Base-by-base conservation (phyloP, 1,140 invertebrate species). In the Wiebesia pumilae region DNA sequence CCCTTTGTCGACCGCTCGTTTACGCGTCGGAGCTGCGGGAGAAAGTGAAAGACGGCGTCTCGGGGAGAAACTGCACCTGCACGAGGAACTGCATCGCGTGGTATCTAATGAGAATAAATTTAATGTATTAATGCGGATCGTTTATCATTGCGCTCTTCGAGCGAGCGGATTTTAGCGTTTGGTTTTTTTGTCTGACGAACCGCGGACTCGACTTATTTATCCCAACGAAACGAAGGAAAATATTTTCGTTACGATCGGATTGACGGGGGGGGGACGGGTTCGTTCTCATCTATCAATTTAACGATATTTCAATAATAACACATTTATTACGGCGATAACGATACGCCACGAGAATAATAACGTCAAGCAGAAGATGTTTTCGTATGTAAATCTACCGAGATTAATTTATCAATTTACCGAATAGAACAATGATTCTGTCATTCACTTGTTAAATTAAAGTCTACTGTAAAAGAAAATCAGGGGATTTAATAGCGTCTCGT, bases 281-380 rank as follows among this genome's bases (percentile, higher is more conserved):
- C 47, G 35, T 79, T 33, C 43, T 75, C 43, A 75, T 75, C 71
- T 75, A 75, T 43, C 33, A n/a, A 75, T 75, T n/a, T n/a, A 43
- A 24, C 4, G 12, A 3, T 0, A 43, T 43, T 43, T 43, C 40
- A 43, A 43, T 75, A 10, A 16, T 6, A 14, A 16, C 69, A 16
- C 35, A 69, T 69, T 54, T 35, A 3, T 69, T 3, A 7, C n/a
- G 3, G 6, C 30, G 6, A 27, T 62, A 3, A 10, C 27, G 58
- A 27, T 75, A 43, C n/a, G n/a, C 27, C 12, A 38, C 14, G 6
- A n/a, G 27, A 43, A 43, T 43, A 43, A n/a, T n/a, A 19, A 71
- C 35, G 33, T 3, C 6, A 0, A 24, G 12, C n/a, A 7, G 40
- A 75, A n/a, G 14, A 16, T 30, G 35, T 16, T 3, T 38, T 38